Evolutionary conservation across 1,140 invertebrate genomes (phyloP).

Genomic region (Heliothis virescens): DNA sequence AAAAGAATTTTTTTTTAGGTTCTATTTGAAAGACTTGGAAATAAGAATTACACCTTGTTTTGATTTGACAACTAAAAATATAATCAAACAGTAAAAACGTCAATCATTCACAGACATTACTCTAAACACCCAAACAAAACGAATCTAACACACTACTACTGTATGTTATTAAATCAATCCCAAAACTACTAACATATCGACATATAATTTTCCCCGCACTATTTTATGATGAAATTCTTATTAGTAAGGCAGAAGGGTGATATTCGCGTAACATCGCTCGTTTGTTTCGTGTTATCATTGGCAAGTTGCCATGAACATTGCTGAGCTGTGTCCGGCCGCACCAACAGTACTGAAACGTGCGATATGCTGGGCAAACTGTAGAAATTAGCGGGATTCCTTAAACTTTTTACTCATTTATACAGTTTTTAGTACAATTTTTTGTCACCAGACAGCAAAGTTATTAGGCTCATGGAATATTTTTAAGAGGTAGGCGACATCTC

Average conservation of each 20-base stretch:
- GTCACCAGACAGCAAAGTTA: too few relatives aligned
- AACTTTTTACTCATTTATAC: neutral
- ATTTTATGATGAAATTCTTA: slow-evolving; percentile 38
- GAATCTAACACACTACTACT: neutral
- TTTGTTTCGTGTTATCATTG: slow-evolving; percentile 32
- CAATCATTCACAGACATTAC: neutral
- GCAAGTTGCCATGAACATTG: slow-evolving; percentile 22
- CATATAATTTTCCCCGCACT: slow-evolving; percentile 1
- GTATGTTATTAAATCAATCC: slow-evolving; percentile 1
- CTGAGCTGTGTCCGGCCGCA: slow-evolving; percentile 3
- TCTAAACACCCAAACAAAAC: neutral
- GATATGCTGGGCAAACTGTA: slow-evolving; percentile 14
- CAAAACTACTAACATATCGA: slow-evolving; percentile 11
- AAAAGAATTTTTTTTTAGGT: too few relatives aligned
- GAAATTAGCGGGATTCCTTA: neutral
- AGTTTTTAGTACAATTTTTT: too few relatives aligned
- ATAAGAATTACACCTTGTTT: too few relatives aligned
- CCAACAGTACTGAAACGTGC: slow-evolving; percentile 40
- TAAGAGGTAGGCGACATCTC: too few relatives aligned
- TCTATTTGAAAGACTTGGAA: too few relatives aligned
- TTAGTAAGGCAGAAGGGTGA: slow-evolving; percentile 33
- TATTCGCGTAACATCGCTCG: slow-evolving; percentile 31
- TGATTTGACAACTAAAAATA: too few relatives aligned
- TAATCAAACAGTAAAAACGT: neutral
- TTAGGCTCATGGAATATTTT: too few relatives aligned